Evolutionary conservation across 2,888 invertebrate species (phyloP).

Genomic region (Strigamia maritima): DNA sequence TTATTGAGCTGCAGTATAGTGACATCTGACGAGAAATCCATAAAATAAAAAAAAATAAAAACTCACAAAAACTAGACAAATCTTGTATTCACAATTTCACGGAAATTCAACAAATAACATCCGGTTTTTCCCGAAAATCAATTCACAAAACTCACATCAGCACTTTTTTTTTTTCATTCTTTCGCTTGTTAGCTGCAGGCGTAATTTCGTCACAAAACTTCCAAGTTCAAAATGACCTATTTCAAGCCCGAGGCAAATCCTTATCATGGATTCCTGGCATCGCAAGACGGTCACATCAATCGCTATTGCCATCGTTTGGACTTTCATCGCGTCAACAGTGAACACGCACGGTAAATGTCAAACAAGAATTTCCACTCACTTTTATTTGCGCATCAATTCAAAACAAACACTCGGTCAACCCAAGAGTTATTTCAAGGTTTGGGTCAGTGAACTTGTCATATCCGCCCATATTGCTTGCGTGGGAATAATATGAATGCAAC

Average conservation of each 20-base stretch:
- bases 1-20: too few relatives aligned
- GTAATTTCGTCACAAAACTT: not conserved
- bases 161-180: not conserved
- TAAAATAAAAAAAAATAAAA: too few relatives aligned
- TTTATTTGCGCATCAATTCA: not conserved
- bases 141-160: not conserved
- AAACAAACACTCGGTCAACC: not conserved
- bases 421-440: not conserved
- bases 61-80: too few relatives aligned
- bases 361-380: not conserved
- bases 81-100: not conserved
- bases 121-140: not conserved
- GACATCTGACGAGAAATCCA: too few relatives aligned
- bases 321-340: not conserved
- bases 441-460: not conserved
- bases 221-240: not conserved
- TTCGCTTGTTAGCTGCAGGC: not conserved
- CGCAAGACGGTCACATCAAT: not conserved
- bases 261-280: not conserved
- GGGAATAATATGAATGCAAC: not conserved
- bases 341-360: not conserved
- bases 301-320: not conserved
- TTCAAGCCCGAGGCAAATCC: not conserved
- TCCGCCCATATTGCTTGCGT: not conserved
- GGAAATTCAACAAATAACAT: not conserved